Conservation (phyloP, 2,113 vertebrate genomes). For the Archocentrus centrarchus region DNA sequence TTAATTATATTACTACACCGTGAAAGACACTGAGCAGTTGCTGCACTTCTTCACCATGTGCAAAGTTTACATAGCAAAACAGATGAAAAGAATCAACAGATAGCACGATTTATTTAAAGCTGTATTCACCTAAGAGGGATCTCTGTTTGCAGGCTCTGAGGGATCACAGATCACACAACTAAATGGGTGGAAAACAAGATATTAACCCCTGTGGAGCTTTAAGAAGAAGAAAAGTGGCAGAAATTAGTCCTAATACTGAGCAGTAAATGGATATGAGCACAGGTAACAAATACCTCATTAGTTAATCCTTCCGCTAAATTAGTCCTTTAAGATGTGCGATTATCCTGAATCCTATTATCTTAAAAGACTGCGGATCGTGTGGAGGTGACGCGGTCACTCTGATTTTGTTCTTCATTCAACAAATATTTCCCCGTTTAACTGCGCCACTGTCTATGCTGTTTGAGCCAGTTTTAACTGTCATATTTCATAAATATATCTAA, state of each 20-base stretch:
- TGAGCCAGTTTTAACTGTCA: background rate
- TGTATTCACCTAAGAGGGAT: background rate
- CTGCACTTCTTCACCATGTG: background rate
- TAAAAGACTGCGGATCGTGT: background rate
- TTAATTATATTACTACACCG: conserved; percentile 11
- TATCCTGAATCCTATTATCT: conserved; percentile 11
- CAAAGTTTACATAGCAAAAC: conserved; percentile 12
- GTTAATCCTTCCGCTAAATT: conserved; percentile 10
- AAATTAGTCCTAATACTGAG: conserved; percentile 2
- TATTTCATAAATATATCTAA: background rate
- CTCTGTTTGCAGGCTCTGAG: background rate
- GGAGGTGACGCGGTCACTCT: background rate
- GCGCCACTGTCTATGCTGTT: background rate
- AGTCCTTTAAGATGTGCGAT: conserved; percentile 18
- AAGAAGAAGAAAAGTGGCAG: background rate
- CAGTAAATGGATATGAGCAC: conserved; percentile 4
- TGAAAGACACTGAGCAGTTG: background rate
- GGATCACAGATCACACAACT: background rate
- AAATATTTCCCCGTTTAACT: background rate
- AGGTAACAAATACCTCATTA: conserved; percentile 9
- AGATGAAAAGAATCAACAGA: background rate
- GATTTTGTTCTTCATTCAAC: background rate
- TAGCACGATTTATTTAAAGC: background rate
- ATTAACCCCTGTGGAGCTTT: background rate
- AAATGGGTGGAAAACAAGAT: background rate